Evolutionary conservation across 2,797 vertebrate genomes (phyloP).

Genomic region (Monodelphis domestica): DNA sequence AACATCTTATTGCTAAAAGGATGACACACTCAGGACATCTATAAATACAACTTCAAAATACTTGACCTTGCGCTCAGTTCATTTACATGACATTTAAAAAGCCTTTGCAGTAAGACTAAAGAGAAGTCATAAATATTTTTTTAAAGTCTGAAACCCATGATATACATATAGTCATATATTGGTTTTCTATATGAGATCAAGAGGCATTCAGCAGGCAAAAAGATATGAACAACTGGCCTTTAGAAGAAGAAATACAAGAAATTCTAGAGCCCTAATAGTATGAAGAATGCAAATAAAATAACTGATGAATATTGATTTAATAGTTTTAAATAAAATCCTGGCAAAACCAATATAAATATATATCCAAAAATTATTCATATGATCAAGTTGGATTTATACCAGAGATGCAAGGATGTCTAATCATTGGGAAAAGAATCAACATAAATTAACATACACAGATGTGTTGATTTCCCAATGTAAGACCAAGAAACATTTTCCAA

Average conservation of each 20-base stretch:
- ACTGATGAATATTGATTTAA: neutral
- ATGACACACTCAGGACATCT: neutral
- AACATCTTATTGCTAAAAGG: neutral
- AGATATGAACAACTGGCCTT: neutral
- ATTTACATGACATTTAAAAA: neutral
- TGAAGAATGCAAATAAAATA: neutral
- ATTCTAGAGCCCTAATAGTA: neutral
- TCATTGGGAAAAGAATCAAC: neutral
- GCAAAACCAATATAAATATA: neutral
- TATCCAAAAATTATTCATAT: neutral
- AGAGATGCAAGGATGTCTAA: neutral
- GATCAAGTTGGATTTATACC: neutral
- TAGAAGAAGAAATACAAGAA: neutral
- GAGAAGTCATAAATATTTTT: neutral
- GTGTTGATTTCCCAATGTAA: neutral
- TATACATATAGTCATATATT: neutral
- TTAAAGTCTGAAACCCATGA: neutral
- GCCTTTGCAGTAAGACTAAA: neutral
- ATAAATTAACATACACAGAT: neutral
- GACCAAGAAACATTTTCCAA: neutral
- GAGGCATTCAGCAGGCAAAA: neutral
- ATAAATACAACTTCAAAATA: neutral
- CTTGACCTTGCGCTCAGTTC: neutral
- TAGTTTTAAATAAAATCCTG: neutral
- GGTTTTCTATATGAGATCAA: neutral